A percentile compares a stretch with the other conserved stretches of the same genome.
These are phyloP conservation scores for Drosophila atripex DNA, from an alignment of 2,888 invertebrate genomes.

Conservation along the genomic window DNA sequence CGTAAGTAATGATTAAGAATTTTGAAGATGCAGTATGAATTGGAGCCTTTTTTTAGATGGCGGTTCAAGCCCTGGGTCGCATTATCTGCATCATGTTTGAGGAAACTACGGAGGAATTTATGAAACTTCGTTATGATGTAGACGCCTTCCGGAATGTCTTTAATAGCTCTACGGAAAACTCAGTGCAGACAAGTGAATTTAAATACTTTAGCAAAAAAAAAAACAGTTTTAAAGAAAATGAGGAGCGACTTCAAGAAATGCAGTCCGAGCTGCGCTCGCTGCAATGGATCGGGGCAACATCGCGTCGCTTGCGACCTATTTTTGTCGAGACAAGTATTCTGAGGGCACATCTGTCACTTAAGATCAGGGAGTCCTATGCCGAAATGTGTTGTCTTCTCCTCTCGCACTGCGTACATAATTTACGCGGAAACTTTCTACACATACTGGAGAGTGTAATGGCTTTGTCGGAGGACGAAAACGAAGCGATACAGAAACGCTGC, in stretches of 20 bases:
- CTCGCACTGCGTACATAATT: constrained; percentile 87
- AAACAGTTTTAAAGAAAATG: constrained; percentile 54
- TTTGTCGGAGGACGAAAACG: constrained; percentile 88
- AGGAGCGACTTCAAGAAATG: constrained; percentile 65
- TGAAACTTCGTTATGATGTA: constrained; percentile 60
- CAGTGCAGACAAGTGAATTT: constrained; percentile 38
- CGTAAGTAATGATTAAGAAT: constrained; percentile 81
- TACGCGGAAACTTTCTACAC: constrained; percentile 86
- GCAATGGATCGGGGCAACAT: constrained; percentile 84
- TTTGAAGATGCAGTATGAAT: not conserved
- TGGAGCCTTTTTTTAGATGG: constrained; percentile 53
- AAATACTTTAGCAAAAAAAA: constrained; percentile 62
- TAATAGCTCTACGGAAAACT: not conserved
- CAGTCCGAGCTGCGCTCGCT: constrained; percentile 69
- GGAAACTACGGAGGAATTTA: constrained; percentile 75
- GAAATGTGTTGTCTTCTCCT: constrained; percentile 86
- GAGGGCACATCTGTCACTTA: constrained; percentile 86
- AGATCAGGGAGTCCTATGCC: constrained; percentile 87
- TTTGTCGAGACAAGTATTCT: constrained; percentile 85
- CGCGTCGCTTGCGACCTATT: constrained; percentile 74
- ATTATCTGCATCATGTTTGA: constrained; percentile 81
- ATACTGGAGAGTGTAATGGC: constrained; percentile 88
- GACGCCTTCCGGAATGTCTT: constrained; percentile 62
- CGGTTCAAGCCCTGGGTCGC: constrained; percentile 78
- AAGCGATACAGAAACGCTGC: constrained; percentile 84